Conservation (phyloP, 2,888 invertebrate genomes). For the Noctua comes region DNA sequence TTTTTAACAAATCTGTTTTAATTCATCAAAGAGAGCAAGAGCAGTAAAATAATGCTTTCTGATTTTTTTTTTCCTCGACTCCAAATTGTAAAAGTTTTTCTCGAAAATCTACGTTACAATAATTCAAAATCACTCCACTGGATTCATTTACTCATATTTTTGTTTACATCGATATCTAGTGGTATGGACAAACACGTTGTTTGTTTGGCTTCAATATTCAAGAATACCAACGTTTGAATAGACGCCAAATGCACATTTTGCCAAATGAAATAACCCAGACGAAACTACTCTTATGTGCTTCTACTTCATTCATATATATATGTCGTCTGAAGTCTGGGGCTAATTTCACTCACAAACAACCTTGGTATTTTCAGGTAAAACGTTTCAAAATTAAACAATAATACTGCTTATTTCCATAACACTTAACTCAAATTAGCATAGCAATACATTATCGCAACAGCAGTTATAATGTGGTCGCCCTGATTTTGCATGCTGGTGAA, state of each 20-base stretch:
- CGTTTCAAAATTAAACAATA: not conserved
- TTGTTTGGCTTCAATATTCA: slow-evolving; percentile 79
- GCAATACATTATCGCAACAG: slow-evolving; percentile 43
- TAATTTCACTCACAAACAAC: slow-evolving; percentile 62
- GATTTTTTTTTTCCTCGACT: not conserved
- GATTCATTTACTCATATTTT: slow-evolving; percentile 43
- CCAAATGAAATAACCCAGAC: slow-evolving; percentile 86
- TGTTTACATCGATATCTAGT: slow-evolving; percentile 56
- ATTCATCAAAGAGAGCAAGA: not conserved
- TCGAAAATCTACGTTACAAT: not conserved
- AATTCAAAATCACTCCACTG: slow-evolving; percentile 27
- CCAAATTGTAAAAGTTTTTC: not conserved
- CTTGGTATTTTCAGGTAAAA: slow-evolving; percentile 32
- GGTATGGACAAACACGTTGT: slow-evolving; percentile 73
- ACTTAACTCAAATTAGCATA: slow-evolving; percentile 45
- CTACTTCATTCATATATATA: slow-evolving; percentile 68
- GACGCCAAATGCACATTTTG: slow-evolving; percentile 86
- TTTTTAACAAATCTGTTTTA: not conserved
- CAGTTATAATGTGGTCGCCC: slow-evolving; percentile 39
- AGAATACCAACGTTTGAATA: slow-evolving; percentile 80
- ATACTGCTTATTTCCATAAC: slow-evolving; percentile 9
- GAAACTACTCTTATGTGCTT: slow-evolving; percentile 69
- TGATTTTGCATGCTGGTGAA: slow-evolving; percentile 64
- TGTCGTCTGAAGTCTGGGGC: slow-evolving; percentile 71
- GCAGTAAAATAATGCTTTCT: not conserved